Evolutionary conservation across 2,888 invertebrate genomes (phyloP).

Genomic region (Abrostola triplasia): DNA sequence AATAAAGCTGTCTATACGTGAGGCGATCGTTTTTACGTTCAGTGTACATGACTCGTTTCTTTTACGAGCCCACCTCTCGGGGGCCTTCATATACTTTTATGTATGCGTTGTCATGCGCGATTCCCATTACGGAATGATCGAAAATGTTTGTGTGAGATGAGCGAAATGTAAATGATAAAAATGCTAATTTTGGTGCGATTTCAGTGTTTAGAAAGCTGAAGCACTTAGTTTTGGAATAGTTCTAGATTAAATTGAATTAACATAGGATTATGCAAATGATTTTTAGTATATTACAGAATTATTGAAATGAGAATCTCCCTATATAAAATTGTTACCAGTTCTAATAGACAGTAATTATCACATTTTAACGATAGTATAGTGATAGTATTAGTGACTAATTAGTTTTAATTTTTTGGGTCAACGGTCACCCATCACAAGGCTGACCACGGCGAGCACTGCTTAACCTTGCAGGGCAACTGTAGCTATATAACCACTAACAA

Average conservation of each 20-base stretch:
- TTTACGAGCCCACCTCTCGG: background rate
- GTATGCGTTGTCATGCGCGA: slow-evolving; percentile 10
- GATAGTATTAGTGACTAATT: no score
- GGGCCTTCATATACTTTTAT: background rate
- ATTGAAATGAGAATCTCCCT: no score
- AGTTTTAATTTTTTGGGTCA: no score
- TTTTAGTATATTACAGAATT: no score
- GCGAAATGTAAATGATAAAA: background rate
- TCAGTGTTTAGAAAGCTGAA: background rate
- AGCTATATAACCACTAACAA: no score
- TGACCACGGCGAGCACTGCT: no score
- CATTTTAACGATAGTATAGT: no score
- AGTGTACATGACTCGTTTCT: background rate
- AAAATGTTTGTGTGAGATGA: background rate
- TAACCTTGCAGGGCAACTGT: no score
- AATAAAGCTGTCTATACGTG: background rate
- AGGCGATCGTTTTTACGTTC: background rate
- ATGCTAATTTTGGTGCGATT: background rate
- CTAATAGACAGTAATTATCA: no score
- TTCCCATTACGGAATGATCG: slow-evolving; percentile 5
- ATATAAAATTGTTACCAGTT: no score
- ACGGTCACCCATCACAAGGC: no score
- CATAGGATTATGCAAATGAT: no score
- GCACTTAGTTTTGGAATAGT: background rate
- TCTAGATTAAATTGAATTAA: background rate